Conservation (phyloP, 2,113 vertebrate genomes). For the Pimephales promelas region DNA sequence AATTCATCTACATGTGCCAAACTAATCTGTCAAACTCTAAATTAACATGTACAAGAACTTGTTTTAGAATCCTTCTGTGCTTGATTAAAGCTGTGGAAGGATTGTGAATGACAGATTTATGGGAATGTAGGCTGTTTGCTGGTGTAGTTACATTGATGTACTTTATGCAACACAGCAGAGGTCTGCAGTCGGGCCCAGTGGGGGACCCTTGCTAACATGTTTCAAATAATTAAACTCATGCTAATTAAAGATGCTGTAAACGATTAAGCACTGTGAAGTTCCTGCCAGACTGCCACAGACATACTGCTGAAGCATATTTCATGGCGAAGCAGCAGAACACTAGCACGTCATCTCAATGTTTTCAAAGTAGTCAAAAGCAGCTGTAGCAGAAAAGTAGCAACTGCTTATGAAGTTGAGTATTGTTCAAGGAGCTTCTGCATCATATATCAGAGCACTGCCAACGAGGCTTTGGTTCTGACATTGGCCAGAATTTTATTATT, state of each 20-base stretch:
- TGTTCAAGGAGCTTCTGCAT: too few species aligned
- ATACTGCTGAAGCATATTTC: too few species aligned
- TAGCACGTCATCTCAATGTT: neutral
- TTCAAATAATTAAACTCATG: neutral
- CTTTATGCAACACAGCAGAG: neutral
- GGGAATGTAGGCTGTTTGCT: conserved; percentile 29
- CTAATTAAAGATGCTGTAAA: neutral
- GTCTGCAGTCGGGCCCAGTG: conserved; percentile 2
- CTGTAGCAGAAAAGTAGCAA: neutral
- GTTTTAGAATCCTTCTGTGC: conserved; percentile 1
- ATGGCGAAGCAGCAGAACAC: neutral
- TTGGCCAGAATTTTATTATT: neutral
- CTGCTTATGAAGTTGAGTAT: neutral
- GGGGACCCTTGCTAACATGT: conserved; percentile 8
- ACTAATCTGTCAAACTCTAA: conserved; percentile 27
- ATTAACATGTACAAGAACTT: conserved; percentile 11
- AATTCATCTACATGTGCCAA: neutral
- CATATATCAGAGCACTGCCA: too few species aligned
- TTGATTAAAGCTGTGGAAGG: conserved; percentile 14
- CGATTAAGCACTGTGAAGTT: neutral
- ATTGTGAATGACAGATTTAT: neutral
- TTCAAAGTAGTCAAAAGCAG: neutral
- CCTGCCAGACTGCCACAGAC: conserved; percentile 8
- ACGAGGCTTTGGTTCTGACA: neutral
- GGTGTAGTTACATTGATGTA: neutral